These are phyloP conservation scores for Drosophila prosaltans DNA, from an alignment of 1,140 invertebrate species.

Conservation along the genomic window DNA sequence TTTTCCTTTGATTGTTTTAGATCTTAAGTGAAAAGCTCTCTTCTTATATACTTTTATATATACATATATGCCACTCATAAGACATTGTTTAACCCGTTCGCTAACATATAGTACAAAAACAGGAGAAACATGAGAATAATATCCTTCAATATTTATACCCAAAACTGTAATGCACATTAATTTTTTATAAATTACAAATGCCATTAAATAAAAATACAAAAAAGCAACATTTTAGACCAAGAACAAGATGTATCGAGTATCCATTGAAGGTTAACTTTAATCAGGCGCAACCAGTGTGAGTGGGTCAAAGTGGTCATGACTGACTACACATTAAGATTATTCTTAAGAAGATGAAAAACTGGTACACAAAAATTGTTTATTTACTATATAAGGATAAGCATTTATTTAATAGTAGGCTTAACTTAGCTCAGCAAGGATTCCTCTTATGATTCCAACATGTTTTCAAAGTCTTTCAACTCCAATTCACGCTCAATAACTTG, in stretches of 20 bases:
- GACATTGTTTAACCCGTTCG: slow-evolving; percentile 28
- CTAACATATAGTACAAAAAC: slow-evolving; percentile 57
- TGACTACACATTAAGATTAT: neutral
- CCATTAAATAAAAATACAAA: slow-evolving; percentile 50
- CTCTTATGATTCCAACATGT: slow-evolving; percentile 59
- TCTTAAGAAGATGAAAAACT: too few species aligned
- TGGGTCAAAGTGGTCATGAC: slow-evolving; percentile 15
- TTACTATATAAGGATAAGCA: neutral
- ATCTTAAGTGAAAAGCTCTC: slow-evolving; percentile 52
- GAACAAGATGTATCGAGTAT: neutral
- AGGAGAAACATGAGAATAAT: slow-evolving; percentile 11
- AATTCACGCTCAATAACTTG: slow-evolving; percentile 92
- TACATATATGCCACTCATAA: slow-evolving; percentile 7
- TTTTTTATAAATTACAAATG: slow-evolving; percentile 48
- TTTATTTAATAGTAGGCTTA: neutral
- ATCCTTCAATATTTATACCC: slow-evolving; percentile 51
- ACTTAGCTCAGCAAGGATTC: neutral
- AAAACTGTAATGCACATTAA: slow-evolving; percentile 39
- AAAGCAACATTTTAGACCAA: slow-evolving; percentile 52
- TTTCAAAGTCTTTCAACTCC: slow-evolving; percentile 84
- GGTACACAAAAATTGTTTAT: neutral
- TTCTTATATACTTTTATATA: neutral
- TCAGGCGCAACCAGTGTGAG: slow-evolving; percentile 12
- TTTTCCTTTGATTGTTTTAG: slow-evolving; percentile 33
- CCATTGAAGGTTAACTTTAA: neutral